Conservation (phyloP, 2,797 vertebrate genomes). For the Fistularia tabacaria region DNA sequence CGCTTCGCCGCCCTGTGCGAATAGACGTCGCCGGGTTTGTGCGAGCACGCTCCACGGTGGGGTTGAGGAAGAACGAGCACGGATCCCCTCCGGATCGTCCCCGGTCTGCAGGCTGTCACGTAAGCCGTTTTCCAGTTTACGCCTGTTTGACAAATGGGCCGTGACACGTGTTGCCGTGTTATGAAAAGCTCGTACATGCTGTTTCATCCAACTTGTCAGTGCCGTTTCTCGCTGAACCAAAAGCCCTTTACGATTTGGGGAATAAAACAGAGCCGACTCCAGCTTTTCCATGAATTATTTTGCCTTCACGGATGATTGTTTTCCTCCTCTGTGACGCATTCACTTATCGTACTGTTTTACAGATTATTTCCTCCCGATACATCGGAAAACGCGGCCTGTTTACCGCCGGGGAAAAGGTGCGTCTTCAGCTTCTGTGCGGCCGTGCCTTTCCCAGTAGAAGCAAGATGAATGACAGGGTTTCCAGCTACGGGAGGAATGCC, state of each 20-base stretch:
- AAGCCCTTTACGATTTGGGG: not conserved
- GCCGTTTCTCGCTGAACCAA: constrained; percentile 4
- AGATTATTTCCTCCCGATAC: not conserved
- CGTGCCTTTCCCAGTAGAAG: too few species aligned
- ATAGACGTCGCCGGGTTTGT: too few species aligned
- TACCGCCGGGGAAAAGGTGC: too few species aligned
- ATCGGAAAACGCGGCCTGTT: too few species aligned
- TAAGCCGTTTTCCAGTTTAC: constrained; percentile 5
- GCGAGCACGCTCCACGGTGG: too few species aligned
- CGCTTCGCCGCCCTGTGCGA: too few species aligned
- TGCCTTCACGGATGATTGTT: not conserved
- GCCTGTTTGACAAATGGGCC: constrained; percentile 12
- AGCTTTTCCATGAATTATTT: not conserved
- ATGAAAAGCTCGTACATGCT: not conserved
- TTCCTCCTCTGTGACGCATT: not conserved
- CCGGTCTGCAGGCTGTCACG: constrained; percentile 13
- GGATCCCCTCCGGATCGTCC: too few species aligned
- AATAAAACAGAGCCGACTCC: not conserved
- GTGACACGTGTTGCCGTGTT: not conserved
- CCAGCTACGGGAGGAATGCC: too few species aligned
- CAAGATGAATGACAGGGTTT: too few species aligned
- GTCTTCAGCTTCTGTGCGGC: too few species aligned
- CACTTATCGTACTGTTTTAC: not conserved
- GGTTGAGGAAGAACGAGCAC: too few species aligned
- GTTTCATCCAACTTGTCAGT: not conserved